Percentiles rank a stretch among this genome's conserved stretches.
Evolutionary conservation across 2,797 vertebrate genomes (phyloP).

Genomic region (Platyrinchus mystaceus): DNA sequence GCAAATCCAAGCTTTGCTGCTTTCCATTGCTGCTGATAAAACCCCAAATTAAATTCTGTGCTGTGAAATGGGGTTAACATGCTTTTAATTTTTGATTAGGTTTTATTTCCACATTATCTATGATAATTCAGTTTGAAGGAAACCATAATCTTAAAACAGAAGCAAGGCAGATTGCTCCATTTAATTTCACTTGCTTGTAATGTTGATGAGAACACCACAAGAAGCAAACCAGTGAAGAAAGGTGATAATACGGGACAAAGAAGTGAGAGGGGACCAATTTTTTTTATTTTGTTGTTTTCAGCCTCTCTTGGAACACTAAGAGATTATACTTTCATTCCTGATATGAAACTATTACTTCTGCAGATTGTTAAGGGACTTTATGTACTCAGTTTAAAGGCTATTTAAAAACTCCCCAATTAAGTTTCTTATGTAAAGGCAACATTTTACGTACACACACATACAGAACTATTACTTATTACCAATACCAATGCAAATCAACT

Average conservation of each 20-base stretch:
- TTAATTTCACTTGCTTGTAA: not conserved
- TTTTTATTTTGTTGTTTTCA: not conserved
- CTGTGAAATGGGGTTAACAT: not conserved
- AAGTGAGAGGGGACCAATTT: not conserved
- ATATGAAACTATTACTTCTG: not conserved
- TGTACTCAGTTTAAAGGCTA: not conserved
- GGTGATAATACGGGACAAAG: not conserved
- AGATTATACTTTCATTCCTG: not conserved
- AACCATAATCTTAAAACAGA: not conserved
- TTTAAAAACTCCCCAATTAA: not conserved
- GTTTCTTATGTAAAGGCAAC: not conserved
- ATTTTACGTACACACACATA: not conserved
- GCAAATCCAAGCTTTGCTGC: not conserved
- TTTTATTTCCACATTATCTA: not conserved
- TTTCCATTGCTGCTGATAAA: not conserved
- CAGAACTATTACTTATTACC: not conserved
- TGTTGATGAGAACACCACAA: not conserved
- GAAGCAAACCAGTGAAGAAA: not conserved
- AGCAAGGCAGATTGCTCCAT: not conserved
- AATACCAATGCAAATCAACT: not conserved
- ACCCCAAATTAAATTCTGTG: not conserved
- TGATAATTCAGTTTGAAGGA: not conserved
- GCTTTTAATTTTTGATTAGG: not conserved
- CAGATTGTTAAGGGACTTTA: not conserved
- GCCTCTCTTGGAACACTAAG: not conserved